Evolutionary conservation across 2,797 vertebrate genomes (phyloP).

Genomic region (Bradypodion pumilum): DNA sequence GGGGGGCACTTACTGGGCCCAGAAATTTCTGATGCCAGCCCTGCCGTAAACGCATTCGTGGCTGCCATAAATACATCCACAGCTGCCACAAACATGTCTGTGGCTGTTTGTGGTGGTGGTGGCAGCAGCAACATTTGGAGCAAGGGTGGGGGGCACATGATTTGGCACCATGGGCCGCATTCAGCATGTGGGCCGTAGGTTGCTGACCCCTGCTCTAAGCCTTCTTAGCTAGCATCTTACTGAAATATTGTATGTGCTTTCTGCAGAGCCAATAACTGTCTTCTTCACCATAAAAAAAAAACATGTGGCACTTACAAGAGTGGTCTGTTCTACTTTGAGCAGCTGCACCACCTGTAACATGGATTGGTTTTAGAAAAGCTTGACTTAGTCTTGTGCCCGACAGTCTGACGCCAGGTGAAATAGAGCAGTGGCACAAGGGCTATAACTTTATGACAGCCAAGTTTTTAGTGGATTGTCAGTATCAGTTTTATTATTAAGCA

Average conservation of each 20-base stretch:
- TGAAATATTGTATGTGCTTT: neutral
- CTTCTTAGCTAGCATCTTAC: neutral
- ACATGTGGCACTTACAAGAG: neutral
- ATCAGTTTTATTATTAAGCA: slow-evolving; percentile 10
- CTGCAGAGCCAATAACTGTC: neutral
- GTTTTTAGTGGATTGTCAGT: slow-evolving; percentile 16
- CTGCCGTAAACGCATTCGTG: no score
- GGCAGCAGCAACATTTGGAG: no score
- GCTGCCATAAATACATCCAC: no score
- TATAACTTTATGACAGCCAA: neutral
- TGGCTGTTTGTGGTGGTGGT: no score
- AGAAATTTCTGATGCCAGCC: no score
- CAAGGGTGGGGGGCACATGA: no score
- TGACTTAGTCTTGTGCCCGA: neutral
- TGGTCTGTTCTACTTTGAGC: neutral
- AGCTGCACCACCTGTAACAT: neutral
- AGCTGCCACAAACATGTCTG: no score
- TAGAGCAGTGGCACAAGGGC: neutral
- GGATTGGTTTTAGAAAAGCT: fast-evolving
- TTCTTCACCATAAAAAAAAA: neutral
- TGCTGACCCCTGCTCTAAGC: neutral
- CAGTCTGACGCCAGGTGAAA: fast-evolving
- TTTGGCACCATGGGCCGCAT: no score
- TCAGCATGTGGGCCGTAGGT: no score
- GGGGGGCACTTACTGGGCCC: no score